Base-by-base conservation (phyloP, 2,888 invertebrate genomes). In the Pseudeuparius sepicola region DNA sequence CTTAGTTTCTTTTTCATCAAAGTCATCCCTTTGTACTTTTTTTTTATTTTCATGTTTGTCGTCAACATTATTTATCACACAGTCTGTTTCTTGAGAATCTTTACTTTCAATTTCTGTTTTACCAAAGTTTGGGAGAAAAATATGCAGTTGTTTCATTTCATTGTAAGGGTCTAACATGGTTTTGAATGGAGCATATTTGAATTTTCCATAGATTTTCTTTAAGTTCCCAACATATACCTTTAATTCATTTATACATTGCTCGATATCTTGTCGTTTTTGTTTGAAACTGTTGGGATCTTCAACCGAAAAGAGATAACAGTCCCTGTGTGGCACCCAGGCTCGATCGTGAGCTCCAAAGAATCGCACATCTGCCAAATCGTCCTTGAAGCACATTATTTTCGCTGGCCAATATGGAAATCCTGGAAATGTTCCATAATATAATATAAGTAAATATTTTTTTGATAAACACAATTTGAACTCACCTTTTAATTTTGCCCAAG, bases 351-450 rank as follows among this genome's bases (percentile, higher is more conserved):
- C 88, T 1, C 94, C 94, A 63, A 96, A 96, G 65, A 96, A 96
- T 2, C 92, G 66, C 2, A 90, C 90, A 61, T 94, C 92, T 0
- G 92, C 86, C 49, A 74, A 63, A 0, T 80, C 75, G 5, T 71
- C 61, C 11, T 64, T 57, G 43, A 69, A 71, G 13, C 69, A 65
- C 82, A 88, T 84, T 0, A 81, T 86, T 64, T 96, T 96, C 0
- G 92, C 94, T 1, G 96, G 96, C 96, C 96, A 97, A 61, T 83
- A 93, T 0, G 96, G 96, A 55, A 93, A 96, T 7, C 90, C 73
- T 72, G 51, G 14, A 54, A 48, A 34, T n/a, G n/a, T n/a, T n/a
- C n/a, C n/a, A n/a, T n/a, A n/a, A 17, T 27, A 37, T 30, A 37
- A 32, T 20, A 25, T 18, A 30, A 11, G 2, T 18, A 18, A 38